These are phyloP conservation scores for Erebia ligea DNA, from an alignment of 2,888 invertebrate species.

Conservation along the genomic window DNA sequence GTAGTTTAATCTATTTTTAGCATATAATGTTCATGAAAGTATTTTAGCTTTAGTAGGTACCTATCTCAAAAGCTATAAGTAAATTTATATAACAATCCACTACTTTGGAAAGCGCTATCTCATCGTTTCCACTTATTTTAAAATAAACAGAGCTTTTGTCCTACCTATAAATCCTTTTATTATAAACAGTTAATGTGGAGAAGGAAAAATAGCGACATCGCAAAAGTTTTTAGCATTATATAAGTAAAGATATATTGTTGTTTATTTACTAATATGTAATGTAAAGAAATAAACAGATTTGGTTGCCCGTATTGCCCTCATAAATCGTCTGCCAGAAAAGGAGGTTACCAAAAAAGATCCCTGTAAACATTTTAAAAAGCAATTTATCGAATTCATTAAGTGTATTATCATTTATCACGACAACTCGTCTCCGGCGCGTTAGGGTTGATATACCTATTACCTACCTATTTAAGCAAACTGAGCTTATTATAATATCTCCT, in stretches of 20 bases:
- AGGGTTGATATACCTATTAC: too few relatives aligned
- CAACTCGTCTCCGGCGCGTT: too few relatives aligned
- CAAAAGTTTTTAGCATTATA: neutral
- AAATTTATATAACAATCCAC: neutral
- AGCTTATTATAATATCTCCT: too few relatives aligned
- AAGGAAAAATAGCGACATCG: conserved; percentile 16
- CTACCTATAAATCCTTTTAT: conserved; percentile 25
- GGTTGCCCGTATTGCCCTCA: conserved; percentile 9
- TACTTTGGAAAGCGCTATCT: conserved; percentile 2
- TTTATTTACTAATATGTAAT: neutral
- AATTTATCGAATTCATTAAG: neutral
- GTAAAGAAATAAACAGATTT: conserved; percentile 17
- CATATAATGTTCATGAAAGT: neutral
- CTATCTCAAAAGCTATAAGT: conserved; percentile 3
- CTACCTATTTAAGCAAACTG: too few relatives aligned
- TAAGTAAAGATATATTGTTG: neutral
- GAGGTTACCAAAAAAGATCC: conserved; percentile 4
- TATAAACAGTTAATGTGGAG: conserved; percentile 22
- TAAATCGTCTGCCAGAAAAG: conserved; percentile 18
- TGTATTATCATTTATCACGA: too few relatives aligned
- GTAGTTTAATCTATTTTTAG: neutral
- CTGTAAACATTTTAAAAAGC: conserved; percentile 15
- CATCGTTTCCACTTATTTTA: conserved; percentile 21
- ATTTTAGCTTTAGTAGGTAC: conserved; percentile 8
- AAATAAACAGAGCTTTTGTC: conserved; percentile 26